A percentile compares a stretch with the other conserved stretches of the same genome.
Evolutionary conservation across 2,888 invertebrate species (phyloP).

Genomic region (Dolichopus griseipennis): DNA sequence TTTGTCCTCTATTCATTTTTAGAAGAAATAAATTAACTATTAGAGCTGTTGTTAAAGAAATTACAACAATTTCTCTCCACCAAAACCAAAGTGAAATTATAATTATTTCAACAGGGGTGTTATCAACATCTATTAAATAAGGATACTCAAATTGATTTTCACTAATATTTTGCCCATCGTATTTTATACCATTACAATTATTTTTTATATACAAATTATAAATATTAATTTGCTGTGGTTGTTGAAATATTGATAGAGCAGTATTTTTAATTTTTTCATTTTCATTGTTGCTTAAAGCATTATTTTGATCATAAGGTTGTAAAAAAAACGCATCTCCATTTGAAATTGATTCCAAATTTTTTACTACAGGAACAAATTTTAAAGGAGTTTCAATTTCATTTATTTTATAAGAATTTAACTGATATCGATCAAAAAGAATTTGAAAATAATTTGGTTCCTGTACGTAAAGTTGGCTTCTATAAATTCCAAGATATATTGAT

Average conservation of each 20-base stretch:
- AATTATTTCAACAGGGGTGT: constrained; percentile 58
- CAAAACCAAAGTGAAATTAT: constrained; percentile 70
- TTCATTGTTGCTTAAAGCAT: constrained; percentile 16
- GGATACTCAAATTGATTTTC: constrained; percentile 28
- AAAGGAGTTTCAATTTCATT: no score
- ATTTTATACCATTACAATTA: constrained; percentile 25
- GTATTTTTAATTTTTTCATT: constrained; percentile 45
- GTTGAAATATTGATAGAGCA: constrained; percentile 64
- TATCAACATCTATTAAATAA: constrained; percentile 45
- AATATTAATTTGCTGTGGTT: constrained; percentile 68
- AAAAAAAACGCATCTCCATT: no score
- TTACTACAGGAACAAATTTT: no score
- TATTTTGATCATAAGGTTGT: no score
- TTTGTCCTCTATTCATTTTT: constrained; percentile 33
- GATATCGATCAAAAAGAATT: constrained; percentile 27
- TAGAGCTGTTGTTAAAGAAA: constrained; percentile 64
- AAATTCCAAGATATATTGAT: constrained; percentile 75
- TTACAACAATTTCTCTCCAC: constrained; percentile 74
- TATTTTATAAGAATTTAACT: no score
- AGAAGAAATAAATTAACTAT: constrained; percentile 58
- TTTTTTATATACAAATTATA: constrained; percentile 46
- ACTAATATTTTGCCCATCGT: constrained; percentile 11
- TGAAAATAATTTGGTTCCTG: constrained; percentile 50
- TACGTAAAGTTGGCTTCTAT: constrained; percentile 61
- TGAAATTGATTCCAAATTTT: no score